phyloP scores from a whole-genome alignment of 2,113 vertebrate species.

The Athene cunicularia region DNA sequence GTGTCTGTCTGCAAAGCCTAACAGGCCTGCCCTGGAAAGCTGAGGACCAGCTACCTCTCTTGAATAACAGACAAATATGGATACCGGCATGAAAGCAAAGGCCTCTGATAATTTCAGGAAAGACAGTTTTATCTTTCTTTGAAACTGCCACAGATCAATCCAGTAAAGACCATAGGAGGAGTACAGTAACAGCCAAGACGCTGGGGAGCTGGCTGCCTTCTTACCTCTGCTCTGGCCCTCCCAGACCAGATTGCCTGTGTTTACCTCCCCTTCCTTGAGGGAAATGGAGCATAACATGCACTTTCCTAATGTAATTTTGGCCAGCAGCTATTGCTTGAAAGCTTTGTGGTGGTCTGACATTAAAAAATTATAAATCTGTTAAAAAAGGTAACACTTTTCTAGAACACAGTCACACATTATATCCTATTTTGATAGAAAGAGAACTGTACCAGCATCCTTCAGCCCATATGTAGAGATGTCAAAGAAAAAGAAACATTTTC shows the following conservation, averaged over 20 bases:
- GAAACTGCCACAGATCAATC: not conserved
- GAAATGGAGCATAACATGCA: constrained; percentile 48
- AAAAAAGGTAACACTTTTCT: constrained; percentile 60
- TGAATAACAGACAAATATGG: not conserved
- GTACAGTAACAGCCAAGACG: not conserved
- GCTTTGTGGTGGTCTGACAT: constrained; percentile 53
- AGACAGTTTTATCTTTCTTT: not conserved
- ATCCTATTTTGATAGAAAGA: constrained; percentile 58
- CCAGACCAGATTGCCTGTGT: not conserved
- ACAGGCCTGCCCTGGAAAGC: not conserved
- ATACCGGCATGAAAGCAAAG: not conserved
- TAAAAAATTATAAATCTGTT: constrained; percentile 66
- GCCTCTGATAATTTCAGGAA: not conserved
- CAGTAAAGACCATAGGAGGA: not conserved
- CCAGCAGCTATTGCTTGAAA: constrained; percentile 60
- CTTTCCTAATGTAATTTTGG: constrained; percentile 37
- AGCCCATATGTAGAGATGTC: constrained; percentile 56
- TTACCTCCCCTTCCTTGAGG: constrained; percentile 9
- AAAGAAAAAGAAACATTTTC: constrained; percentile 16
- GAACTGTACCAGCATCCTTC: constrained; percentile 51
- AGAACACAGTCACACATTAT: constrained; percentile 62
- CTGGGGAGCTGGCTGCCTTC: not conserved
- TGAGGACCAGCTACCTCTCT: not conserved
- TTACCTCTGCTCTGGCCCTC: not conserved
- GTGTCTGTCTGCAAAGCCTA: not conserved